phyloP scores from a whole-genome alignment of 2,797 vertebrate species.

The Macroramphosus scolopax region DNA sequence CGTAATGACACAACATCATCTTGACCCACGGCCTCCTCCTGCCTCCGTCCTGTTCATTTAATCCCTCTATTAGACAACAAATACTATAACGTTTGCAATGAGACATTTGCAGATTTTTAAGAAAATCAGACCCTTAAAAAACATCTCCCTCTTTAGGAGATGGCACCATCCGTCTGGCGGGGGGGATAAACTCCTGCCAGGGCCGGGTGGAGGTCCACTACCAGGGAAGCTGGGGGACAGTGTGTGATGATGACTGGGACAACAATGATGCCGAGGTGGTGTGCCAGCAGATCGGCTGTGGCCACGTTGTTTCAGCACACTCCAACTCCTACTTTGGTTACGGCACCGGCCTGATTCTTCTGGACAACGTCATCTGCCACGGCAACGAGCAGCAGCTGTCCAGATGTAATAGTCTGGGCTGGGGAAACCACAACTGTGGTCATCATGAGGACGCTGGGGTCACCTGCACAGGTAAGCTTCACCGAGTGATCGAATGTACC shows the following conservation, averaged over 20 bases:
- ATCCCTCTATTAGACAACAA: neutral
- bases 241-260: conserved; percentile 95
- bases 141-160: conserved; percentile 76
- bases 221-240: conserved; percentile 88
- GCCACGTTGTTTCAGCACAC: conserved; percentile 77
- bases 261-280: conserved; percentile 84
- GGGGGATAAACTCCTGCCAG: conserved; percentile 81
- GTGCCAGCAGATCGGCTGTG: conserved; percentile 89
- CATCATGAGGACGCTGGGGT: conserved; percentile 95
- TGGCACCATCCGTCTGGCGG: conserved; percentile 84
- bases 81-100: no score
- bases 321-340: conserved; percentile 90
- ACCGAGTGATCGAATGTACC: no score
- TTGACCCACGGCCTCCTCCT: no score
- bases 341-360: conserved; percentile 85
- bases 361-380: conserved; percentile 92
- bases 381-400: conserved; percentile 80
- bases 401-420: conserved; percentile 86
- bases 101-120: no score
- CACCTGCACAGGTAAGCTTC: conserved; percentile 82
- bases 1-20: no score
- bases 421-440: conserved; percentile 95
- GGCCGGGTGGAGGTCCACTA: conserved; percentile 93
- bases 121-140: no score
- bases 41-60: conserved; percentile 10